A percentile compares a stretch with the other conserved stretches of the same genome.
phyloP scores from a whole-genome alignment of 2,113 vertebrate species.

The Tragelaphus scriptus region DNA sequence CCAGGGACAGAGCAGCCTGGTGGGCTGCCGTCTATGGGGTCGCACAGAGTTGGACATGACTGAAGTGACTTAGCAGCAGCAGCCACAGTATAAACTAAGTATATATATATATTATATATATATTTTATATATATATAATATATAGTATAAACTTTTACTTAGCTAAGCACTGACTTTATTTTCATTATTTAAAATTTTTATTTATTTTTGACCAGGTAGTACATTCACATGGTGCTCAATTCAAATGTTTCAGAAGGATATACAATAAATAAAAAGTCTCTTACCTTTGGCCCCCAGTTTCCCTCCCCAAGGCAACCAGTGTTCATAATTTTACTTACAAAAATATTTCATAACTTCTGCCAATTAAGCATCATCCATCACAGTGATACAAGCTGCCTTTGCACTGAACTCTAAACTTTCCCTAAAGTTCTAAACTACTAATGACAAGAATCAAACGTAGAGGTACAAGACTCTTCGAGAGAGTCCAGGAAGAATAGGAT shows the following conservation, averaged over 20 bases:
- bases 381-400: not conserved
- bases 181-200: not conserved
- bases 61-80: no score
- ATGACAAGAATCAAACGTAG: not conserved
- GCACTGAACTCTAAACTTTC: not conserved
- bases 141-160: not conserved
- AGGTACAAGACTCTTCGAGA: not conserved
- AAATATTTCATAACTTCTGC: not conserved
- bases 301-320: not conserved
- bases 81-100: not conserved
- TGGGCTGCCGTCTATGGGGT: no score
- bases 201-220: not conserved
- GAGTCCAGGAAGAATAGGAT: not conserved
- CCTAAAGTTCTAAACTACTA: not conserved
- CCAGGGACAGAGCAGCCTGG: no score
- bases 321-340: not conserved
- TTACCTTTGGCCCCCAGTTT: not conserved
- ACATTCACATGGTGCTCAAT: not conserved
- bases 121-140: no score
- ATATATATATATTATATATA: no score
- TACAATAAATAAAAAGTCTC: not conserved
- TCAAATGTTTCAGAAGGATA: not conserved
- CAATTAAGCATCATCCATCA: not conserved
- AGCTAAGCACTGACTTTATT: not conserved
- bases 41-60: fast-evolving